These are phyloP conservation scores for Rhinogobio ventralis DNA, from an alignment of 2,797 vertebrate species.

Conservation along the genomic window DNA sequence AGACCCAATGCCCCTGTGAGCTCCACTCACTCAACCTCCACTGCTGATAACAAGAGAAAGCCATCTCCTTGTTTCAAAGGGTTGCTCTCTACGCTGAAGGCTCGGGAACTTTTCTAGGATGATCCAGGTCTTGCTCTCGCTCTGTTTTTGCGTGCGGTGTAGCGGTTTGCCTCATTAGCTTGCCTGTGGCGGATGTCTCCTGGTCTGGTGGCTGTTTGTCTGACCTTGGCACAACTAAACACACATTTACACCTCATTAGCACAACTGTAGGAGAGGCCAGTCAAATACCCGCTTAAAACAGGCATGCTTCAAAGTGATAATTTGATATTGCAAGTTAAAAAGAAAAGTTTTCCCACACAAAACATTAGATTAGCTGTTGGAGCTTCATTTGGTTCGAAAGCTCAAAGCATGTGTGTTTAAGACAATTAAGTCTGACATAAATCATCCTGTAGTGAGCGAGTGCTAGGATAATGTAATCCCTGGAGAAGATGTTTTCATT, in stretches of 20 bases:
- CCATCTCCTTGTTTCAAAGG: not conserved
- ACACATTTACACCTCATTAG: slow-evolving; percentile 52
- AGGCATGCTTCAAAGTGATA: not conserved
- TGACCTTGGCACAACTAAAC: slow-evolving; percentile 33
- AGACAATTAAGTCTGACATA: slow-evolving; percentile 22
- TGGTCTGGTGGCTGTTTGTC: slow-evolving; percentile 34
- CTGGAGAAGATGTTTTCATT: slow-evolving; percentile 51
- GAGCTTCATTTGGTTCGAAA: slow-evolving; percentile 18
- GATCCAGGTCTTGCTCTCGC: not conserved
- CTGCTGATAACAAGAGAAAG: slow-evolving; percentile 7
- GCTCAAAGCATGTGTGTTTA: slow-evolving; percentile 13
- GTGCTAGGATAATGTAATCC: slow-evolving; percentile 48
- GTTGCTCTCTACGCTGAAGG: not conserved
- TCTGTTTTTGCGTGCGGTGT: not conserved
- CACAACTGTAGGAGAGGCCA: slow-evolving; percentile 16
- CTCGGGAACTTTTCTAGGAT: not conserved
- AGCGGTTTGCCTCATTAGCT: slow-evolving; percentile 17
- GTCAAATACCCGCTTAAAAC: not conserved
- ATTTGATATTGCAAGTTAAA: not conserved
- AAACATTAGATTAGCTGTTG: not conserved
- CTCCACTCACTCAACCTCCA: not conserved
- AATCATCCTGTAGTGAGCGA: slow-evolving; percentile 20
- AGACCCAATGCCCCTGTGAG: not conserved
- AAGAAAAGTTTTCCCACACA: not conserved
- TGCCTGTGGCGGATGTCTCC: slow-evolving; percentile 23